Base-by-base conservation (phyloP, 1,140 invertebrate species). In the Acromyrmex heyeri region DNA sequence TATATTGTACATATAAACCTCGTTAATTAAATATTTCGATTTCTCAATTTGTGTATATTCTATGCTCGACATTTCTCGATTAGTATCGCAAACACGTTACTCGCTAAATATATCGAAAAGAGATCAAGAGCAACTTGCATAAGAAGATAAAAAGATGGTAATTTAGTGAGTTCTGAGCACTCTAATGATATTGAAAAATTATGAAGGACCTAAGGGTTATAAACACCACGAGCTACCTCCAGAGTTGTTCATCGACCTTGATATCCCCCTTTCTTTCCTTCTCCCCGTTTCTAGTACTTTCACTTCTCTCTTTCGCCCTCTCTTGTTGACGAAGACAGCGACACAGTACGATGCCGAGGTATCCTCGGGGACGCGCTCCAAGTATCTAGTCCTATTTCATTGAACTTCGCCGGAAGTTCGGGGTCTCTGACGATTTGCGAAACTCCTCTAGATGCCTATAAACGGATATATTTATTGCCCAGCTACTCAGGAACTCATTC, bases 381-480 rank as follows among this genome's bases (percentile, higher is more conserved):
- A 81, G 21, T 21, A 21, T 21, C 21, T 21, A 21, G 70, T 55
- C 38, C 87, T 87, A 89, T 89, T 89, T 89, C 88, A 89, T 88
- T 70, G 70, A 65, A 65, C 70, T 86, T 76, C 21, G 67, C 61
- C 44, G 65, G 67, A 61, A 89, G 87, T 88, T 88, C 72, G 76
- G 50, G 34, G 65, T 81, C 83, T 64, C 83, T 67, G 88, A 90
- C 83, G 88, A 90, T 87, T 90, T 85, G 85, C 86, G 77, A 89
- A 90, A 90, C 88, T 90, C 77, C 85, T 90, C 85, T 53, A 87
- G 88, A 90, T 87, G 85, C 65, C 87, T 76, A 87, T 90, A 89
- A 90, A 88, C 77, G 85, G 88, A 90, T 90, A 90, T 90, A 89
- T 90, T 90, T 90, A 90, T 90, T 89, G 77, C 85, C 61, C 55